Evolutionary conservation across 2,113 vertebrate genomes (phyloP).

Genomic region (Rousettus leschenaultii): DNA sequence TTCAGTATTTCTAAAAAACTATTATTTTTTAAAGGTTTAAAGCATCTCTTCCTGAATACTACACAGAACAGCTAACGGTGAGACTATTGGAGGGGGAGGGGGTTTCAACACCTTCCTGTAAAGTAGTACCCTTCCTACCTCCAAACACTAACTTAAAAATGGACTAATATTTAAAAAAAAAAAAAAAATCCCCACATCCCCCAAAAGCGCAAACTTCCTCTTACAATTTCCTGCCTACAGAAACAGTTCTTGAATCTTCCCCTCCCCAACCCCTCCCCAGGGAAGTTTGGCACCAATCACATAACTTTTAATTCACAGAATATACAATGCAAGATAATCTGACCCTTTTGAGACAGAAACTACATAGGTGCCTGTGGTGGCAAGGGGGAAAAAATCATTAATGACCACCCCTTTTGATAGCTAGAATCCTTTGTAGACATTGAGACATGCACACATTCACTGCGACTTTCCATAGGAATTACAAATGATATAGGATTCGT

Average conservation of each 20-base stretch:
- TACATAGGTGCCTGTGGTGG: conserved; percentile 28
- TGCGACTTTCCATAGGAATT: conserved; percentile 81
- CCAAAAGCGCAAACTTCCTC: neutral
- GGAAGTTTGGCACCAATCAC: conserved; percentile 63
- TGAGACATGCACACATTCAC: conserved; percentile 52
- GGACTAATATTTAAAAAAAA: neutral
- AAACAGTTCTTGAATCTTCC: neutral
- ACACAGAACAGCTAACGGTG: conserved; percentile 18
- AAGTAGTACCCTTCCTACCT: conserved; percentile 25
- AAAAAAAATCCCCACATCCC: neutral
- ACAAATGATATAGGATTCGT: conserved; percentile 61
- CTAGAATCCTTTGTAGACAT: conserved; percentile 51
- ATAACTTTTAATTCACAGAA: conserved; percentile 68
- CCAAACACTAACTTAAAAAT: conserved; percentile 37
- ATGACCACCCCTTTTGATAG: conserved; percentile 42
- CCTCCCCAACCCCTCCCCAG: neutral
- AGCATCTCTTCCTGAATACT: conserved; percentile 27
- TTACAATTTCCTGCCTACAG: conserved; percentile 18
- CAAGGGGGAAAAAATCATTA: neutral
- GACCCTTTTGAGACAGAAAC: conserved; percentile 72
- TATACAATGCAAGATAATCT: conserved; percentile 58
- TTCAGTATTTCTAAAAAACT: neutral
- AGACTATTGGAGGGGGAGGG: neutral
- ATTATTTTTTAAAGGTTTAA: neutral
- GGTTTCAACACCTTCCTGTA: neutral